These are phyloP conservation scores for Pristionchus fissidentatus DNA, from an alignment of 2,888 invertebrate species.

Conservation along the genomic window DNA sequence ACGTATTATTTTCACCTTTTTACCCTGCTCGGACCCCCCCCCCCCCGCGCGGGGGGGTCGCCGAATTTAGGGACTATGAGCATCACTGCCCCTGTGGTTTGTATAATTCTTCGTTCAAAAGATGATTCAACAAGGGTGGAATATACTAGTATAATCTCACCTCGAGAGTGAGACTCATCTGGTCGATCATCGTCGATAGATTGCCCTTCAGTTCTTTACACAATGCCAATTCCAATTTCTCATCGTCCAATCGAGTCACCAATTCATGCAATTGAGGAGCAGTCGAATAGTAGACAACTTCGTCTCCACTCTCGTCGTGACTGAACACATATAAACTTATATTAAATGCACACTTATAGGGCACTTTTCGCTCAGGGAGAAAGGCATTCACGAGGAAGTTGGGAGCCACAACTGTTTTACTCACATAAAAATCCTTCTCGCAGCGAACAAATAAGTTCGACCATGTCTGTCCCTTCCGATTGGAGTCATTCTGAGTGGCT, in stretches of 20 bases:
- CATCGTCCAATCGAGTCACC: slow-evolving; percentile 50
- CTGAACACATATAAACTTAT: slow-evolving; percentile 77
- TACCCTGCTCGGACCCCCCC: no score
- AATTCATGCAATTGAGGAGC: slow-evolving; percentile 86
- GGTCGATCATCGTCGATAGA: slow-evolving; percentile 36
- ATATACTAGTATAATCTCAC: no score
- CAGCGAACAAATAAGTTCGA: slow-evolving; percentile 96
- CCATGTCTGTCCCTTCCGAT: slow-evolving; percentile 96
- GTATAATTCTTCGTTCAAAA: slow-evolving; percentile 79
- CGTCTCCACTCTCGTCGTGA: slow-evolving; percentile 82
- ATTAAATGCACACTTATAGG: not conserved
- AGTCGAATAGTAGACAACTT: slow-evolving; percentile 91
- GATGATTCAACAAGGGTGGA: slow-evolving; percentile 80
- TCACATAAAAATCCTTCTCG: slow-evolving; percentile 92
- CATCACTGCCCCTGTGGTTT: no score
- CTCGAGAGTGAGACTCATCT: slow-evolving; percentile 59
- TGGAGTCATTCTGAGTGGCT: slow-evolving; percentile 91
- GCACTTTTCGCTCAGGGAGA: no score
- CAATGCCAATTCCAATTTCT: slow-evolving; percentile 43
- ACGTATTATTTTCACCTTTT: no score
- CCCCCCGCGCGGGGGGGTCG: no score
- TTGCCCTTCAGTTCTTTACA: slow-evolving; percentile 41
- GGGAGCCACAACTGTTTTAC: slow-evolving; percentile 75
- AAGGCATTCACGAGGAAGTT: not conserved
- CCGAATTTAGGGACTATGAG: no score